A percentile compares a stretch with the other conserved stretches of the same genome.
phyloP scores from a whole-genome alignment of 2,113 vertebrate species.

The Aviceda subcristata region DNA sequence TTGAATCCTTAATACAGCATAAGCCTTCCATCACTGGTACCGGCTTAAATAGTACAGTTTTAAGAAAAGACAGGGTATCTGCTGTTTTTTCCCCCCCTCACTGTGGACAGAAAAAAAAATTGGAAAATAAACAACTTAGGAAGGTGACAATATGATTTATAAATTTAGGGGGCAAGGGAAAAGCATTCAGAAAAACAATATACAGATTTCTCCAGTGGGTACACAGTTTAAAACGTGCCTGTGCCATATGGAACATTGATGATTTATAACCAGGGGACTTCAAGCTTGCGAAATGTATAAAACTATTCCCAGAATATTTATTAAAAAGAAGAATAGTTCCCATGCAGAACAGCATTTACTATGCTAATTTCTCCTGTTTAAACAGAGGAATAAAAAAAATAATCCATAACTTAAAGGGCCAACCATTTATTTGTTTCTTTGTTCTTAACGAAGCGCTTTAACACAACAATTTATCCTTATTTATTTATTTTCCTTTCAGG shows the following conservation, averaged over 20 bases:
- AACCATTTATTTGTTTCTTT: not conserved
- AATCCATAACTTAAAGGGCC: not conserved
- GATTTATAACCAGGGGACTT: slow-evolving; percentile 46
- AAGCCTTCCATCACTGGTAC: not conserved
- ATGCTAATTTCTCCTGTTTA: not conserved
- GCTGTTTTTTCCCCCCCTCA: not conserved
- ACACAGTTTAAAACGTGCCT: not conserved
- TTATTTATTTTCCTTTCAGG: not conserved
- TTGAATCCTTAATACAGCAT: not conserved
- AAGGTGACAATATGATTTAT: slow-evolving; percentile 56
- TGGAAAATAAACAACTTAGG: slow-evolving; percentile 28
- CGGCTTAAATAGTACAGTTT: not conserved
- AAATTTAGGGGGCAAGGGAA: slow-evolving; percentile 37
- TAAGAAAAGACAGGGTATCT: not conserved
- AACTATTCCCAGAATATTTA: slow-evolving; percentile 45
- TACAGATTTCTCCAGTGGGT: slow-evolving; percentile 26
- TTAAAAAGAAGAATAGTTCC: slow-evolving; percentile 12
- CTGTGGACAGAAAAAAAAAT: not conserved
- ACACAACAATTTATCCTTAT: not conserved
- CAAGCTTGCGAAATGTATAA: slow-evolving; percentile 4
- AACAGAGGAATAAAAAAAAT: not conserved
- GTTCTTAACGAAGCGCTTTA: not conserved
- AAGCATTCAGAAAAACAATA: slow-evolving; percentile 45
- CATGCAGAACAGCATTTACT: not conserved
- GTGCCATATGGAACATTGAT: slow-evolving; percentile 9